Conservation (phyloP, 37 sponge, comb jelly and placozoan species). For the Mnemiopsis leidyi region DNA sequence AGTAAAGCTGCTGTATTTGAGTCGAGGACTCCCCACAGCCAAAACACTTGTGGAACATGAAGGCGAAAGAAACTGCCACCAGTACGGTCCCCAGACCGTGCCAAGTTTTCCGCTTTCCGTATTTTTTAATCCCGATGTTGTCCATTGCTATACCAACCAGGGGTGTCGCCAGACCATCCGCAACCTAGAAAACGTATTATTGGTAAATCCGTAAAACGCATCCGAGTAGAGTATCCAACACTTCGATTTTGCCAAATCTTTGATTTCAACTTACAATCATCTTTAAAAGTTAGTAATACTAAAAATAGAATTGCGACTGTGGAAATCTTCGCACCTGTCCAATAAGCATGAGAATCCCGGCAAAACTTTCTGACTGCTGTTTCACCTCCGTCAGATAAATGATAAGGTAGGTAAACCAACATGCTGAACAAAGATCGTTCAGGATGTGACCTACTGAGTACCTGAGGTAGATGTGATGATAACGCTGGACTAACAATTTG, state of each 20-base stretch:
- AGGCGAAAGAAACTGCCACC: constrained; percentile 83
- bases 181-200: constrained; percentile 67
- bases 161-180: constrained; percentile 86
- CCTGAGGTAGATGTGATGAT: too few relatives aligned
- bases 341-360: constrained; percentile 88
- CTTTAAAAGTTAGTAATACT: too few relatives aligned
- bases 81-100: constrained; percentile 81
- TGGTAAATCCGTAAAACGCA: too few relatives aligned
- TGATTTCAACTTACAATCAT: too few relatives aligned
- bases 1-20: constrained; percentile 20
- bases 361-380: constrained; percentile 70
- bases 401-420: constrained; percentile 95
- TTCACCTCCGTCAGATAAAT: constrained; percentile 83
- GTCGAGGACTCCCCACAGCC: constrained; percentile 64
- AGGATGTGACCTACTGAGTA: constrained; percentile 93
- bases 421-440: constrained; percentile 91
- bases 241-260: too few relatives aligned
- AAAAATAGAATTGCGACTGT: too few relatives aligned
- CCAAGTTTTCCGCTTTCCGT: constrained; percentile 90
- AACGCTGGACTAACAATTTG: too few relatives aligned
- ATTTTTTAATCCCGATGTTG: constrained; percentile 70
- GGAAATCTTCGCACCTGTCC: too few relatives aligned
- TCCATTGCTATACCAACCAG: constrained; percentile 86
- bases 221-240: too few relatives aligned
- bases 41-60: constrained; percentile 86